Evolutionary conservation across 2,888 invertebrate genomes (phyloP).

Genomic region (Macrosoma leucophasiata): DNA sequence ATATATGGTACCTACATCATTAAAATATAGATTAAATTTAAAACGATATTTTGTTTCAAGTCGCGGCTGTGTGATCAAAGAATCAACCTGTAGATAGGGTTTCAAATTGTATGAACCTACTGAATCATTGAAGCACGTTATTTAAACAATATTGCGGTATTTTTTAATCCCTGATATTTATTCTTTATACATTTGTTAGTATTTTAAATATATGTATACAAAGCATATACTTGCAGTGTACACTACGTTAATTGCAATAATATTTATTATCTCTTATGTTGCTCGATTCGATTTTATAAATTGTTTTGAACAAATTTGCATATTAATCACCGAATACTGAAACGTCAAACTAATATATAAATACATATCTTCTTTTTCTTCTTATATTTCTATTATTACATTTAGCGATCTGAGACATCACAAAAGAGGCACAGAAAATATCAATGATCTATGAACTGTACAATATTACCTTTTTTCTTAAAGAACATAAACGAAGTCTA

Average conservation of each 20-base stretch:
- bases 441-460: too few species aligned
- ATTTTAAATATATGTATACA: slow-evolving; percentile 12
- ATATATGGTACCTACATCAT: slow-evolving; percentile 27
- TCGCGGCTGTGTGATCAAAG: slow-evolving; percentile 56
- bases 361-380: too few species aligned
- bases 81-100: slow-evolving; percentile 46
- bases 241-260: slow-evolving; percentile 13
- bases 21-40: slow-evolving; percentile 33
- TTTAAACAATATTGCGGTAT: too few species aligned
- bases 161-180: slow-evolving; percentile 5
- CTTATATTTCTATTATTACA: too few species aligned
- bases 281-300: slow-evolving; percentile 2
- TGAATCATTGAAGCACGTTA: slow-evolving; percentile 30
- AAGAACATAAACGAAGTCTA: too few species aligned
- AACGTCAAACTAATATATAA: too few species aligned
- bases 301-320: too few species aligned
- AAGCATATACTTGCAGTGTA: slow-evolving; percentile 4
- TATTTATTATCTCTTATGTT: slow-evolving; percentile 22
- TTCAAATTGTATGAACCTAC: slow-evolving; percentile 34
- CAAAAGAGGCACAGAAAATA: too few species aligned
- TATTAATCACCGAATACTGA: too few species aligned
- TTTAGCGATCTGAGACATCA: too few species aligned
- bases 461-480: too few species aligned
- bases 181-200: slow-evolving; percentile 4
- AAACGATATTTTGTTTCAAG: slow-evolving; percentile 33